These are phyloP conservation scores for Carassius gibelio DNA, from an alignment of 2,113 vertebrate species.

Conservation along the genomic window DNA sequence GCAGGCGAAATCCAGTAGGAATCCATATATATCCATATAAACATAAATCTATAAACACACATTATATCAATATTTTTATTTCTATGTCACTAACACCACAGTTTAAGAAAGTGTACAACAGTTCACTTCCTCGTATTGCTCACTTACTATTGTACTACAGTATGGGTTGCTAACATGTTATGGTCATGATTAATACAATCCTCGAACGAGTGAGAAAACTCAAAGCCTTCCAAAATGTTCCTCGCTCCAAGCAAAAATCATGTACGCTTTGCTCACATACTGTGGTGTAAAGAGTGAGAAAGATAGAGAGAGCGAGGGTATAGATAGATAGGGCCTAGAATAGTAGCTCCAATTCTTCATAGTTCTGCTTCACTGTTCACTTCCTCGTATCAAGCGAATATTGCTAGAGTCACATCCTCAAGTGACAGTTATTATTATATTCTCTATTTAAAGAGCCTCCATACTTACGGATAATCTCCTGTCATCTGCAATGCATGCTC, in stretches of 20 bases:
- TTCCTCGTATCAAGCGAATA: slow-evolving; percentile 30
- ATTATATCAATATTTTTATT: too few species aligned
- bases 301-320: neutral
- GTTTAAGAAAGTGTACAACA: too few species aligned
- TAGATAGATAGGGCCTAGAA: neutral
- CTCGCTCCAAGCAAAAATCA: neutral
- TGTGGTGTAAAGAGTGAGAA: neutral
- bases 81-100: too few species aligned
- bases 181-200: neutral
- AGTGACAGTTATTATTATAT: neutral
- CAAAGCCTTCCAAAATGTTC: neutral
- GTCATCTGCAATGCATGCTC: slow-evolving; percentile 25
- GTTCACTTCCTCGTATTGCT: neutral
- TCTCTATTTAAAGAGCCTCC: slow-evolving; percentile 11
- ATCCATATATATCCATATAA: too few species aligned
- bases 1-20: too few species aligned
- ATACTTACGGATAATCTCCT: slow-evolving; percentile 21
- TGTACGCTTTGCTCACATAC: neutral
- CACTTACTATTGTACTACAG: neutral
- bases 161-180: neutral
- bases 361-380: slow-evolving; percentile 4
- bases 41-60: too few species aligned
- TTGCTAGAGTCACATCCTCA: neutral
- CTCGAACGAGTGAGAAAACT: neutral
- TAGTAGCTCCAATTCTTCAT: neutral